Evolutionary conservation across 2,113 vertebrate species (phyloP).

Genomic region (Podarcis raffonei): DNA sequence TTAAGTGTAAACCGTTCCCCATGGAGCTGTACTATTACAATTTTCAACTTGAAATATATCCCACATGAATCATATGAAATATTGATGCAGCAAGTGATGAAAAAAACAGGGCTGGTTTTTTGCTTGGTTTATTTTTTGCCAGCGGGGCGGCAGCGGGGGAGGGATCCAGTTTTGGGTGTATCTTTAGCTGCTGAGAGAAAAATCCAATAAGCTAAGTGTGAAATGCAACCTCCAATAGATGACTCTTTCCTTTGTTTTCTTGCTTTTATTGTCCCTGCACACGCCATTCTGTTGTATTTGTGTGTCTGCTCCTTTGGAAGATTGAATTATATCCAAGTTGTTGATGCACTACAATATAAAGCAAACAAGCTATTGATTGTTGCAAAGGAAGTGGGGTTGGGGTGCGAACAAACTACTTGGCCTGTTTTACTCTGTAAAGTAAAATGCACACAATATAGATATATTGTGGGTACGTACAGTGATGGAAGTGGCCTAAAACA

Average conservation of each 20-base stretch:
- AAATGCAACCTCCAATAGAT: not conserved
- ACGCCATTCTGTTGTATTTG: not conserved
- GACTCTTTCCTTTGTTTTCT: not conserved
- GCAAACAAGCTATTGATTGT: constrained; percentile 1
- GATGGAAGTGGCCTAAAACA: no score
- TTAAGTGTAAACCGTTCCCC: constrained; percentile 1
- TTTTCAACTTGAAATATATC: constrained; percentile 23
- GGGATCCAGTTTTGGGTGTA: not conserved
- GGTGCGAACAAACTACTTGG: not conserved
- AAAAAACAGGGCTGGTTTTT: not conserved
- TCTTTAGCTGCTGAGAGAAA: not conserved
- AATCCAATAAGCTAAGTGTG: not conserved
- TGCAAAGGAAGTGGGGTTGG: not conserved
- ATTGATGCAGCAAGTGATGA: not conserved
- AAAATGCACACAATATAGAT: not conserved
- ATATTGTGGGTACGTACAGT: no score
- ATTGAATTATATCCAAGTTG: constrained; percentile 21
- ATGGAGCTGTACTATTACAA: not conserved
- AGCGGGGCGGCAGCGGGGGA: not conserved
- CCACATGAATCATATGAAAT: not conserved
- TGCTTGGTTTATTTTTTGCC: not conserved
- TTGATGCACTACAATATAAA: constrained; percentile 22
- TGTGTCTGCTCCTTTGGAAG: constrained; percentile 22
- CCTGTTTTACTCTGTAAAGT: not conserved
- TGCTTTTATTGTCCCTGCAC: not conserved